Base-by-base conservation (phyloP, 2,797 vertebrate species). In the Pseudochromis fuscus region DNA sequence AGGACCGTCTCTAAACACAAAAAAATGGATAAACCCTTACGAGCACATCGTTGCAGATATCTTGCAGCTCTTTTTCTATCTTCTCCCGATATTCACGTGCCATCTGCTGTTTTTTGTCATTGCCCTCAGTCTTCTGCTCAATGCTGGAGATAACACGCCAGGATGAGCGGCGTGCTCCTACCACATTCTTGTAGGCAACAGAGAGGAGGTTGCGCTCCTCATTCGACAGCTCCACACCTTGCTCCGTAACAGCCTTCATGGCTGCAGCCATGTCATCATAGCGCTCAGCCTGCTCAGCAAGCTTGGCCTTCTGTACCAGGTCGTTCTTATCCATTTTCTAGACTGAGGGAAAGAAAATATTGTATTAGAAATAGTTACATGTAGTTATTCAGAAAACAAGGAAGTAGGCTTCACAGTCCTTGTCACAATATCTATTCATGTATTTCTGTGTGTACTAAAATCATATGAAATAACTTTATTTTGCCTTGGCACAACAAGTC, bases 121-220 rank as follows among this genome's bases (percentile, higher is more conserved):
- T 97, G 71, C 95, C 94, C 88, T 98, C 97, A 0, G 96, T 96
- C 89, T 99, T 99, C 92, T 98, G 96, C 89, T 99, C 98, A 1
- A 99, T 99, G 95, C 97, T 98, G 88, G 97, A 98, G 93, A 99
- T 97, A 45, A 99, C 97, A 1, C 98, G 96, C 98, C 97, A 99
- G 88, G 97, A 99, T 0, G 98, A 99, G 27, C 98, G 97, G 9
- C 98, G 97, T 27, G 98, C 97, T 4, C 98, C 98, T 1, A 99
- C 98, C 85, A 99, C 98, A 0, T 99, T 99, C 94, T 99, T 99
- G 92, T 98, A 99, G 84, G 98, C 97, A n/a, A 99, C 97, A 0
- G 98, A 99, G 37, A 99, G 96, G 37, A 99, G 94, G 87, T 99
- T 99, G 80, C 97, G 95, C 84, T 99, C 97, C 87, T 99, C 97